Base-by-base conservation (phyloP, 2,113 vertebrate genomes). In the Alces alces region DNA sequence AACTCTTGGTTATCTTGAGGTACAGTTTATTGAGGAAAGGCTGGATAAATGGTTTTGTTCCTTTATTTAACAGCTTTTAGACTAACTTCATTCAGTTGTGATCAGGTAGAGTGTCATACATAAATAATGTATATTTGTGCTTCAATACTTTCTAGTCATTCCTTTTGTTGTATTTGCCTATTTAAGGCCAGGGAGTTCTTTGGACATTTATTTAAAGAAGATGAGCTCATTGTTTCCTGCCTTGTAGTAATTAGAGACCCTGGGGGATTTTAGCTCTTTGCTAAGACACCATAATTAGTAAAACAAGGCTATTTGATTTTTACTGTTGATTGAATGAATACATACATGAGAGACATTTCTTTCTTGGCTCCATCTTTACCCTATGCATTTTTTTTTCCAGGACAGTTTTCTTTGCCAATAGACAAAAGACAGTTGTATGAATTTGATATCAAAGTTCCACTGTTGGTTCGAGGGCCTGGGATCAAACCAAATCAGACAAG, bases 341-440 rank as follows among this genome's bases (percentile, higher is more conserved):
- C 45, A 45, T 50, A 2, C 39, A 0, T 80, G 73, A 43, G 2
- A 39, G 45, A 58, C 14, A 12, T 15, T 7, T 89, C 30, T 30
- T 0, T 84, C 43, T 50, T 70, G 64, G 13, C n/a, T 43, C 16
- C 36, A 5, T 57, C 21, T 86, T 93, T 36, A 96, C 55, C 21
- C 23, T 47, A 3, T 95, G 52, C 27, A 36, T 27, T 83, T 6
- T 97, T 93, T 87, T 94, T 70, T 94, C 47, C 97, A 99, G 99
- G 99, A 79, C 99, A 99, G 97, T 99, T 99, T 98, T 99, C 99
- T 92, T 98, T 99, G 96, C 99, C 99, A 30, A 98, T 99, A 98
- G 99, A 99, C 98, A 99, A 99, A 98, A 98, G 99, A 73, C 99
- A 99, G 97, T 99, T 99, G 12, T 99, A 99, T 96, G 99, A 99